Conservation (phyloP, 2,888 invertebrate genomes). For the Oscheius sp. region DNA sequence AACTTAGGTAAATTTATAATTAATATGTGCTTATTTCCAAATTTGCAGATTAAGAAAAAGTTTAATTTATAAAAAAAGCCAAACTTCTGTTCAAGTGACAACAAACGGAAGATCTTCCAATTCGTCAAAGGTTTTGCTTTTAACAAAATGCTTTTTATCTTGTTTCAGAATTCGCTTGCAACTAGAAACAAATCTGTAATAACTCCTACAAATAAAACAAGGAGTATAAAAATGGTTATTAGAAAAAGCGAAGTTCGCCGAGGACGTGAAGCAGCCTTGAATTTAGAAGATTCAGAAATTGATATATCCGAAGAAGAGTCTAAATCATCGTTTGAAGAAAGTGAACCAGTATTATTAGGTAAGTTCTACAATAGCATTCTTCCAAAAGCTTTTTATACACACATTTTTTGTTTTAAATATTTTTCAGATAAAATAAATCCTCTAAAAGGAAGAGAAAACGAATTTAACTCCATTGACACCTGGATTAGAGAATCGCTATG, state of each 20-base stretch:
- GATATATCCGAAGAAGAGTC: background rate
- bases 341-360: background rate
- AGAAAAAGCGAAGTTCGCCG: conserved; percentile 3
- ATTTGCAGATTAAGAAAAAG: background rate
- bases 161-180: too few species aligned
- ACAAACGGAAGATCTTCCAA: too few species aligned
- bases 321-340: background rate
- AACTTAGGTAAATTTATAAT: too few species aligned
- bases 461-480: conserved; percentile 78
- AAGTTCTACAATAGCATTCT: background rate
- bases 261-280: background rate
- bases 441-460: conserved; percentile 80
- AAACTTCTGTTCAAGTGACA: too few species aligned
- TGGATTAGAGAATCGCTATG: conserved; percentile 80
- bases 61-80: background rate
- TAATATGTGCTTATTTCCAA: too few species aligned
- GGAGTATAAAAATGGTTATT: background rate
- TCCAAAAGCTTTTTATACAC: background rate
- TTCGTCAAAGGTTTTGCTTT: too few species aligned
- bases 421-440: conserved; percentile 21
- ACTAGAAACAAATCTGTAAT: too few species aligned
- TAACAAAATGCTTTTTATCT: too few species aligned
- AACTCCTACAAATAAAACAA: background rate
- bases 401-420: background rate
- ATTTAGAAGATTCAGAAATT: background rate